phyloP scores from a whole-genome alignment of 2,113 vertebrate genomes.

The Ammospiza nelsoni region DNA sequence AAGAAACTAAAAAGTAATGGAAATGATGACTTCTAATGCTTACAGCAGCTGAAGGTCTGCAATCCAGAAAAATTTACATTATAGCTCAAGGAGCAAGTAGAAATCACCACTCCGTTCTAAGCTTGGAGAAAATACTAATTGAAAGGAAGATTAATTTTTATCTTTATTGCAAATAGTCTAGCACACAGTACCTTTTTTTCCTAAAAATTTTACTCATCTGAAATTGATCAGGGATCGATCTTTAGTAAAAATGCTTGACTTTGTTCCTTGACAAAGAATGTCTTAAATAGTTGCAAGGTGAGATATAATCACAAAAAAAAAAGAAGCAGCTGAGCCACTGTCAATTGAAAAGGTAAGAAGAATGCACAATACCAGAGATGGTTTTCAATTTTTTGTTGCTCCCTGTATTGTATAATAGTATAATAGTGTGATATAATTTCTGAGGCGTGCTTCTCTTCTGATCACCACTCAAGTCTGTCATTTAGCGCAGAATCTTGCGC shows the following conservation, averaged over 20 bases:
- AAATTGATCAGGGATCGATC: not conserved
- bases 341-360: not conserved
- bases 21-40: not conserved
- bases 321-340: not conserved
- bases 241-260: not conserved
- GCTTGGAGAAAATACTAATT: not conserved
- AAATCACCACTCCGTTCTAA: not conserved
- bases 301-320: not conserved
- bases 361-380: not conserved
- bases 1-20: not conserved
- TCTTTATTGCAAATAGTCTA: not conserved
- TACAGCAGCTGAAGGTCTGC: not conserved
- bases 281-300: not conserved
- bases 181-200: not conserved
- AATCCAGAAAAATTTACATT: not conserved
- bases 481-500: not conserved
- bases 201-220: not conserved
- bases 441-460: not conserved
- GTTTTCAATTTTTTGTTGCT: not conserved
- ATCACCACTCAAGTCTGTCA: not conserved
- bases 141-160: not conserved
- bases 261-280: not conserved
- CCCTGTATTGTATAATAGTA: not conserved
- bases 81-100: not conserved
- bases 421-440: not conserved